Percentiles rank a stretch among this genome's conserved stretches.
These are phyloP conservation scores for Mugil cephalus DNA, from an alignment of 2,113 vertebrate genomes.

Conservation along the genomic window DNA sequence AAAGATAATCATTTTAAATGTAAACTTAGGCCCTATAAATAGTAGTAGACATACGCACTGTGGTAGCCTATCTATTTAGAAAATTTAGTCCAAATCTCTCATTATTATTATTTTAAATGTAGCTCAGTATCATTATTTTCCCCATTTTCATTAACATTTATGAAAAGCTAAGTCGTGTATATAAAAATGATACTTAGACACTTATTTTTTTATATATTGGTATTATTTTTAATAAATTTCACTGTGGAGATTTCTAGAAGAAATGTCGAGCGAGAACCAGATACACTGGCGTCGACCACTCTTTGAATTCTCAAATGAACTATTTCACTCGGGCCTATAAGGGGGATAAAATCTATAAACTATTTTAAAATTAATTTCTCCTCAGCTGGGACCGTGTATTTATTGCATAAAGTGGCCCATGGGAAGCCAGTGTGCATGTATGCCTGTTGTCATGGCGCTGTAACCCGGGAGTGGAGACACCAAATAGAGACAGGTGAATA, in stretches of 20 bases:
- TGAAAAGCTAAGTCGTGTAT: too few species aligned
- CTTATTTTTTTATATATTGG: too few species aligned
- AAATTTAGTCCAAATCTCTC: background rate
- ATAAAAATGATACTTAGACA: too few species aligned
- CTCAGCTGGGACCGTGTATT: slow-evolving; percentile 50
- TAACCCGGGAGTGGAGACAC: slow-evolving; percentile 71
- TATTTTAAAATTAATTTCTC: slow-evolving; percentile 55
- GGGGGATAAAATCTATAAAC: slow-evolving; percentile 38
- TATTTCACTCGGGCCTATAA: slow-evolving; percentile 28
- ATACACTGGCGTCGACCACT: background rate
- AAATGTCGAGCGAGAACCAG: background rate
- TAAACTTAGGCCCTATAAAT: background rate
- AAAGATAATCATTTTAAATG: too few species aligned
- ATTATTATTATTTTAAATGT: background rate
- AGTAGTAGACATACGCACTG: too few species aligned
- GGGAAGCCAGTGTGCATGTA: slow-evolving; percentile 57
- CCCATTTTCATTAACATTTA: too few species aligned
- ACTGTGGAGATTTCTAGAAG: background rate
- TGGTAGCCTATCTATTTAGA: too few species aligned
- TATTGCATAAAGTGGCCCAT: slow-evolving; percentile 62
- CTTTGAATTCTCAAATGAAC: slow-evolving; percentile 18
- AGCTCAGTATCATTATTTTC: too few species aligned
- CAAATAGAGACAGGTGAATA: slow-evolving; percentile 69
- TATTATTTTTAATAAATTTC: background rate
- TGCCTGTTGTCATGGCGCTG: slow-evolving; percentile 85